phyloP scores from a whole-genome alignment of 2,113 vertebrate species.

The Periophthalmus modestus region DNA sequence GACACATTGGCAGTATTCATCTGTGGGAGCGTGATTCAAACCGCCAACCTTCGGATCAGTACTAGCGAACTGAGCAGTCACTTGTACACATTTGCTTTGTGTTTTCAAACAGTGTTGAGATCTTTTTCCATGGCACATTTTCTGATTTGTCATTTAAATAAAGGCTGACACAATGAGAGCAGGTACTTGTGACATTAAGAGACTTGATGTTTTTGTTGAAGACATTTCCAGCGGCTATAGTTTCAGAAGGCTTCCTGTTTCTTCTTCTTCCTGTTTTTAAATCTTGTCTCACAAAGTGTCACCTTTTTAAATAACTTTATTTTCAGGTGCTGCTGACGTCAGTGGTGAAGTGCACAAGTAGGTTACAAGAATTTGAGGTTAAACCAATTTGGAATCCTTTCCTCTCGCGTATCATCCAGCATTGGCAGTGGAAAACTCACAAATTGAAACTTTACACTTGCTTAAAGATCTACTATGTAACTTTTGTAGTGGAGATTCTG shows the following conservation, averaged over 20 bases:
- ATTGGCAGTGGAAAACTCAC: no score
- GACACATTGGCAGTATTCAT: no score
- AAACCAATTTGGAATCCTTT: not conserved
- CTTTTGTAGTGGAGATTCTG: no score
- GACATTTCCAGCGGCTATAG: not conserved
- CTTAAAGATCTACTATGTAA: no score
- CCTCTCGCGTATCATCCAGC: no score
- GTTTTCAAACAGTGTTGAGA: constrained; percentile 9
- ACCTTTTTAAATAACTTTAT: constrained; percentile 19
- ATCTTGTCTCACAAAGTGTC: not conserved
- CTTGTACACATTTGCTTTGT: not conserved
- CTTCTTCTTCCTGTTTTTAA: not conserved
- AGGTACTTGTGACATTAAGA: constrained; percentile 36
- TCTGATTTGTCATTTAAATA: constrained; percentile 58
- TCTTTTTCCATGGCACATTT: constrained; percentile 39
- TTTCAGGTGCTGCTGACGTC: constrained; percentile 1
- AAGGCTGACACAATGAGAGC: constrained; percentile 46
- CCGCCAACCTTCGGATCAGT: no score
- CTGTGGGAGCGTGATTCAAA: no score
- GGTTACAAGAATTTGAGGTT: not conserved
- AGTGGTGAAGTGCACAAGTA: not conserved
- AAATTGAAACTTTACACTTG: no score
- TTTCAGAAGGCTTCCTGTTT: not conserved
- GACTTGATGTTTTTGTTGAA: constrained; percentile 6
- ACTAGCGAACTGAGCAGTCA: no score